These are phyloP conservation scores for Vicugna pacos DNA, from an alignment of 2,113 vertebrate genomes.

Conservation along the genomic window DNA sequence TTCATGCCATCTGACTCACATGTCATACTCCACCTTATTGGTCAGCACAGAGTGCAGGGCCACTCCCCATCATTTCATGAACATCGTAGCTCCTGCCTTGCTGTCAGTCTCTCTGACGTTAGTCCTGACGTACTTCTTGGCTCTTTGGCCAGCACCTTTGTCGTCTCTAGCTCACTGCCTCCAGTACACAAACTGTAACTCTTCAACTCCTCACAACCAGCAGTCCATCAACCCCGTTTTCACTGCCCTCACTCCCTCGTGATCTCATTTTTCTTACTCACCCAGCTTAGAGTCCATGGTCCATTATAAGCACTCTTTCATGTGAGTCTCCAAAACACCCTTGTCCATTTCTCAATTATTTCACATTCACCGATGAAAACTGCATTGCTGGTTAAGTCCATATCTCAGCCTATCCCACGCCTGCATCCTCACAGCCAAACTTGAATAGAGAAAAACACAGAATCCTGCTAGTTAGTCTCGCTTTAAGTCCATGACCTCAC, in stretches of 20 bases:
- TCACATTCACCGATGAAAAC: neutral
- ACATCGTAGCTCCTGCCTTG: neutral
- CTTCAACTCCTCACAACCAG: neutral
- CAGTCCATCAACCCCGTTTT: neutral
- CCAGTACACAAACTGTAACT: neutral
- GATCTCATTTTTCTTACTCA: neutral
- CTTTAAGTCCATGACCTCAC: neutral
- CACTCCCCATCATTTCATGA: neutral
- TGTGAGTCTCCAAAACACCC: neutral
- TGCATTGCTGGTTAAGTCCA: neutral
- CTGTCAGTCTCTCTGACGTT: neutral
- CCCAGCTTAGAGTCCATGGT: neutral
- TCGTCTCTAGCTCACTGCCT: neutral
- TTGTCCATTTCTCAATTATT: neutral
- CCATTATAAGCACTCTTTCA: neutral
- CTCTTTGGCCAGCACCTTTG: neutral
- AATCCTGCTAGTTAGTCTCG: neutral
- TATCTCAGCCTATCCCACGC: neutral
- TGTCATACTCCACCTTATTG: neutral
- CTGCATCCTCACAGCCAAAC: neutral
- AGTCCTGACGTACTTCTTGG: neutral
- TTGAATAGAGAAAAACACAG: neutral
- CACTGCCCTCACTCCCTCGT: neutral
- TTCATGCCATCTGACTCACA: neutral
- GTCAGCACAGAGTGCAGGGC: neutral